Conservation (phyloP, 2,888 invertebrate species). For the Parnassius mnemosyne region DNA sequence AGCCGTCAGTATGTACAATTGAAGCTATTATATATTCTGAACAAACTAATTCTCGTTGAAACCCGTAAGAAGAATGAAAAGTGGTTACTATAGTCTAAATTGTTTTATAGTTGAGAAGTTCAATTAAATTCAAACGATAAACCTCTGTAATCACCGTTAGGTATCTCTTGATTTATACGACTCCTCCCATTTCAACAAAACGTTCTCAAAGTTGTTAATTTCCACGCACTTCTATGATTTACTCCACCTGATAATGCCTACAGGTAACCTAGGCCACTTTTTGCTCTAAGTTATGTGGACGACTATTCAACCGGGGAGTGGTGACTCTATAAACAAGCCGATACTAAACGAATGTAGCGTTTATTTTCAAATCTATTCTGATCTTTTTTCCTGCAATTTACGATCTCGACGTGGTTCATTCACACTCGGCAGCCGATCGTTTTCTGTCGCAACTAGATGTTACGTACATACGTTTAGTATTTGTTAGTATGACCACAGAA, state of each 20-base stretch:
- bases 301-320: constrained; percentile 51
- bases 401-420: constrained; percentile 15
- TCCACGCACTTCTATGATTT: constrained; percentile 62
- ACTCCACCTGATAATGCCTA: constrained; percentile 51
- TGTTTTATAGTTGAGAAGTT: too few relatives aligned
- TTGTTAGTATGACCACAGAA: too few relatives aligned
- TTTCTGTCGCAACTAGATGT: not conserved
- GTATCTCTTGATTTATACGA: not conserved
- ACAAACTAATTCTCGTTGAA: too few relatives aligned
- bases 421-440: constrained; percentile 1
- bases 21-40: too few relatives aligned
- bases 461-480: not conserved
- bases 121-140: not conserved
- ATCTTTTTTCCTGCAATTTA: constrained; percentile 21
- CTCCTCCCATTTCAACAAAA: not conserved
- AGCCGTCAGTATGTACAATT: too few relatives aligned
- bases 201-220: constrained; percentile 15
- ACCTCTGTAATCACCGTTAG: not conserved
- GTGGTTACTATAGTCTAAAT: too few relatives aligned
- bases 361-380: constrained; percentile 19
- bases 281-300: constrained; percentile 47
- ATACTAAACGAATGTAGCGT: constrained; percentile 25
- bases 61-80: too few relatives aligned
- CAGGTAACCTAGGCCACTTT: constrained; percentile 59
- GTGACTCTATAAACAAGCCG: constrained; percentile 24